These are phyloP conservation scores for Trochalopteron elliotii DNA, from an alignment of 2,113 vertebrate species.

Conservation along the genomic window DNA sequence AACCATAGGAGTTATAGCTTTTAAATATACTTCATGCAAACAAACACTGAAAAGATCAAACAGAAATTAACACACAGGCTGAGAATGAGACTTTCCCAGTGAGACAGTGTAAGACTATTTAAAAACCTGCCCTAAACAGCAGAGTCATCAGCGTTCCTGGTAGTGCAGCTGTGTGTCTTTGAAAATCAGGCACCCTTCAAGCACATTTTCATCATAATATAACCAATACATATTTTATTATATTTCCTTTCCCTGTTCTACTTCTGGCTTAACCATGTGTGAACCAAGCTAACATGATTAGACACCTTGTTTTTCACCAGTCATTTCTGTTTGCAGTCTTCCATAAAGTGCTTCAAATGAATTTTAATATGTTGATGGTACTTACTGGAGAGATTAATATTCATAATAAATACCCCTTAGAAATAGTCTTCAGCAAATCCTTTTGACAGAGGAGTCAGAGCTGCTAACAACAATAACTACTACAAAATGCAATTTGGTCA, in stretches of 20 bases:
- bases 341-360: conserved; percentile 76
- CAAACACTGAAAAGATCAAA: conserved; percentile 17
- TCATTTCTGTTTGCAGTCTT: conserved; percentile 69
- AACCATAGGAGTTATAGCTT: conserved; percentile 7
- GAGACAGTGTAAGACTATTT: background rate
- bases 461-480: conserved; percentile 84
- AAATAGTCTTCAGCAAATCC: conserved; percentile 76
- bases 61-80: background rate
- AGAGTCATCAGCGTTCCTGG: background rate
- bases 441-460: conserved; percentile 83
- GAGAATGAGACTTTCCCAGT: background rate
- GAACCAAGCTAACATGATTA: conserved; percentile 72
- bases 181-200: conserved; percentile 35
- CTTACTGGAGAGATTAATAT: conserved; percentile 85
- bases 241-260: conserved; percentile 27
- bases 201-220: conserved; percentile 14
- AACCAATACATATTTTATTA: conserved; percentile 12
- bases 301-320: conserved; percentile 55
- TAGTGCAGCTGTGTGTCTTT: background rate
- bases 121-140: conserved; percentile 1
- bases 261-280: conserved; percentile 62
- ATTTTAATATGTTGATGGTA: conserved; percentile 79
- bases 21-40: conserved; percentile 57
- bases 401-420: conserved; percentile 81
- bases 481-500: conserved; percentile 89